Base-by-base conservation (phyloP, 2,888 invertebrate species). In the Xestia rhomboidea region DNA sequence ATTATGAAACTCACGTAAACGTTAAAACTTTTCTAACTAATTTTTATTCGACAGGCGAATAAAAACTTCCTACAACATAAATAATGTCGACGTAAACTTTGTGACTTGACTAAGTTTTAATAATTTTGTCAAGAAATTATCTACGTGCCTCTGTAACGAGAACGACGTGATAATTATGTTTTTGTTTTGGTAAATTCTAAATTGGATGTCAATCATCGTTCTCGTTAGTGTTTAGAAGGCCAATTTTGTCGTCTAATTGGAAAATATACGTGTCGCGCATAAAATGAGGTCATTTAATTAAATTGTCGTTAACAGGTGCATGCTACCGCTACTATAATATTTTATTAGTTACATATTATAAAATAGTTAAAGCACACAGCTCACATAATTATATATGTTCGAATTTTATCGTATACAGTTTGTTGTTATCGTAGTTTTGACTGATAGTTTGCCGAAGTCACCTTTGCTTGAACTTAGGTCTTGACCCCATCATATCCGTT, bases 41-140 rank as follows among this genome's bases (percentile, higher is more conserved):
- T 85, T 85, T 86, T 87, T 81, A 85, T 87, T 87, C 84, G 64
- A 76, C 71, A 64, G 63, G 57, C 71, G 81, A 68, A 83, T 11
- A 76, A 41, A 51, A 83, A 62, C 71, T 79, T 74, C 41, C n/a
- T 18, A 27, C 34, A 79, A 76, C 84, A 81, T 80, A 74, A 84
- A 74, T 82, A 70, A 83, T 71, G 70, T 24, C 4, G 13, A 24
- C 46, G 81, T 24, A 46, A 68, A 73, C 51, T 82, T 85, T 76
- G 60, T 68, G 46, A 73, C 63, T 70, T 60, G 18, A 30, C 63
- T 34, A 77, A 82, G 70, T 82, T 73, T 67, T 66, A 68, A 57
- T 63, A 85, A 80, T 73, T 70, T 84, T 67, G 24, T 66, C 18
- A 66, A 71, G 60, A 60, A 85, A 76, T 70, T 70, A 54, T 83